Percentiles rank a stretch among this genome's conserved stretches.
phyloP scores from a whole-genome alignment of 2,113 vertebrate genomes.

The Tylochromis polylepis region DNA sequence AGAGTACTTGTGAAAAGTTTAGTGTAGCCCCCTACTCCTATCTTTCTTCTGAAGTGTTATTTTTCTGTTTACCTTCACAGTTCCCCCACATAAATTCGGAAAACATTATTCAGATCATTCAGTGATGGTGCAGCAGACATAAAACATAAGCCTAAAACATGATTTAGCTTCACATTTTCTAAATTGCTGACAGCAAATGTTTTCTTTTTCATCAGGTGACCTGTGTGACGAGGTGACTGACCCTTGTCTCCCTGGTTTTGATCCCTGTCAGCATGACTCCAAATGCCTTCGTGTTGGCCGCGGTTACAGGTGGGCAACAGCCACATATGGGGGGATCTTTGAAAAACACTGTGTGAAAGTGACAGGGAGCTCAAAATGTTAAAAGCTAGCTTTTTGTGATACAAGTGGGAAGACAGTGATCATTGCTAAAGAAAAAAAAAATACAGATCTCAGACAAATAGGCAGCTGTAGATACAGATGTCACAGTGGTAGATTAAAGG shows the following conservation, averaged over 20 bases:
- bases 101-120: neutral
- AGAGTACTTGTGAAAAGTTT: slow-evolving; percentile 14
- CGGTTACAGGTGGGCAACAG: slow-evolving; percentile 78
- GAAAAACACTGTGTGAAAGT: neutral
- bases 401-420: neutral
- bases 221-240: slow-evolving; percentile 91
- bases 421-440: neutral
- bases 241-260: slow-evolving; percentile 81
- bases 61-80: neutral
- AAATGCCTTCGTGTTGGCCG: slow-evolving; percentile 84
- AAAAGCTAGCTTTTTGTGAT: neutral
- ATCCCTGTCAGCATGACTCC: slow-evolving; percentile 88
- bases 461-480: neutral
- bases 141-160: neutral
- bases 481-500: too few relatives aligned
- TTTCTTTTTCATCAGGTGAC: slow-evolving; percentile 75
- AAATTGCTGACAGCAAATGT: neutral
- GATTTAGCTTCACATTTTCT: neutral
- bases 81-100: neutral
- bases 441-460: neutral
- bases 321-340: neutral
- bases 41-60: neutral
- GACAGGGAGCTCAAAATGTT: neutral
- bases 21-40: neutral
- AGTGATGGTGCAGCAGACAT: neutral